A percentile compares a stretch with the other conserved stretches of the same genome.
These are phyloP conservation scores for Drosophila multiciliata DNA, from an alignment of 2,888 invertebrate genomes.

Conservation along the genomic window DNA sequence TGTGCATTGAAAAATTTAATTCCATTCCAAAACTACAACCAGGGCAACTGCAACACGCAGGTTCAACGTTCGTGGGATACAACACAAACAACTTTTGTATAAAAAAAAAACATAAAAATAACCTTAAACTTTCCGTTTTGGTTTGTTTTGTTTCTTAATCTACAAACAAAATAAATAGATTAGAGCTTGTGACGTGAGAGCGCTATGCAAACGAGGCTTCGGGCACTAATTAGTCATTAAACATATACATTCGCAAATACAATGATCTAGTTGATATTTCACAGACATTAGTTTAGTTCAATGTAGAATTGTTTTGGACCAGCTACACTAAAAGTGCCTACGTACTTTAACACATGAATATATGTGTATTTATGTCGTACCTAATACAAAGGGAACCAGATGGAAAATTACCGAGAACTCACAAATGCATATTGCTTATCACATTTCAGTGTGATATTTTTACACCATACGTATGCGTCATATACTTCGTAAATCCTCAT, in stretches of 20 bases:
- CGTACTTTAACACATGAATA: background rate
- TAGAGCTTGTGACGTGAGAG: background rate
- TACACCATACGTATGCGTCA: conserved; percentile 27
- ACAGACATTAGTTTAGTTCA: background rate
- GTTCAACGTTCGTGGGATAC: background rate
- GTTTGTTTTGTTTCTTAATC: background rate
- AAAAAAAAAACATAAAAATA: background rate
- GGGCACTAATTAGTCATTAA: background rate
- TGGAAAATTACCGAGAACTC: conserved; percentile 8
- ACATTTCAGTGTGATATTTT: conserved; percentile 30
- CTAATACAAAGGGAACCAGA: background rate
- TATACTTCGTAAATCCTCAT: conserved; percentile 12
- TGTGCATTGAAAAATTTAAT: background rate
- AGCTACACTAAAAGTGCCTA: background rate
- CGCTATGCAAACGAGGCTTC: background rate
- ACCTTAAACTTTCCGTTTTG: background rate
- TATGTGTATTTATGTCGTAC: background rate
- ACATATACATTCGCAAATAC: background rate
- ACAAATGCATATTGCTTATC: conserved; percentile 23
- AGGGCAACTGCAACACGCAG: background rate
- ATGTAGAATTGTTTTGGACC: background rate
- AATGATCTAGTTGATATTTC: background rate
- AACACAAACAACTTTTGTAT: background rate
- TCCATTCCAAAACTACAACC: background rate
- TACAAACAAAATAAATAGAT: background rate